Evolutionary conservation across 2,888 invertebrate genomes (phyloP).

Genomic region (Tromatobia lineatoria): DNA sequence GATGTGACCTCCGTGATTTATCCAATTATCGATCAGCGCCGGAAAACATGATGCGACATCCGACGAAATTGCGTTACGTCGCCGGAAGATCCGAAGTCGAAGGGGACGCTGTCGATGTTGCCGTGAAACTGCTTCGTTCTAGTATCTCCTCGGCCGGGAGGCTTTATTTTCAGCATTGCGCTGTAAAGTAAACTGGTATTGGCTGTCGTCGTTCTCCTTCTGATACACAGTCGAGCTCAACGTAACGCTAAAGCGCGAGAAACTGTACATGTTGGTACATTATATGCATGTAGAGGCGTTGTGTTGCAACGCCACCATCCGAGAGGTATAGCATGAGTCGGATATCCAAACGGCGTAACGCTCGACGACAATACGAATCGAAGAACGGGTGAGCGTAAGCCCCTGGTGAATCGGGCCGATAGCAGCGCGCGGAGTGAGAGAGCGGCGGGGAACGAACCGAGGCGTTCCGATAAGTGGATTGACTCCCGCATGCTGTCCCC

Average conservation of each 20-base stretch:
- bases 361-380: conserved; percentile 80
- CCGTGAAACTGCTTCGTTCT: conserved; percentile 1
- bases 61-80: conserved; percentile 61
- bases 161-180: conserved; percentile 74
- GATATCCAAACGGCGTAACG: conserved; percentile 72
- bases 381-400: conserved; percentile 71
- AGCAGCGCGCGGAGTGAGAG: conserved; percentile 74
- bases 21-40: conserved; percentile 65
- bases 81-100: conserved; percentile 50
- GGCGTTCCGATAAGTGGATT: conserved; percentile 83
- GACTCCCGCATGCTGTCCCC: conserved; percentile 77
- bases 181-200: conserved; percentile 76
- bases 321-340: conserved; percentile 36
- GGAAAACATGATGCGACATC: conserved; percentile 46
- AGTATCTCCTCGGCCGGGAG: conserved; percentile 32
- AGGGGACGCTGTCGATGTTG: conserved; percentile 35
- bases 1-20: conserved; percentile 52
- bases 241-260: conserved; percentile 69
- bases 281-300: conserved; percentile 12
- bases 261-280: conserved; percentile 34
- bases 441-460: conserved; percentile 71
- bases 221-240: conserved; percentile 11
- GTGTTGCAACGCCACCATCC: conserved; percentile 37
- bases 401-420: conserved; percentile 66
- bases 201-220: conserved; percentile 64